Evolutionary conservation across 2,113 vertebrate species (phyloP).

Genomic region (Daboia siamensis): DNA sequence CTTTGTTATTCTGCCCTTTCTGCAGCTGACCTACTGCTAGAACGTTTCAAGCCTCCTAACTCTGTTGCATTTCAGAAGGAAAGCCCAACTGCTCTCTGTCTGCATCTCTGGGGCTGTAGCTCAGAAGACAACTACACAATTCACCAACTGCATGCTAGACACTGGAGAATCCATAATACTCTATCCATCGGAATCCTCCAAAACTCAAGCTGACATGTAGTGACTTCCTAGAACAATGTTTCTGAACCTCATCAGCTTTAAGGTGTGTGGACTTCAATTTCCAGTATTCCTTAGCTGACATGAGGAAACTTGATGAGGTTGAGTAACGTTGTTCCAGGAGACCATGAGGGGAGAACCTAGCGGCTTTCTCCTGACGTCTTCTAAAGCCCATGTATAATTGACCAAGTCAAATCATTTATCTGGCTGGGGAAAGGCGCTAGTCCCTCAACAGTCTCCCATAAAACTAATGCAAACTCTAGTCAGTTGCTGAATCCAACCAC

Average conservation of each 20-base stretch:
- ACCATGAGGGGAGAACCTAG: background rate
- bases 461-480: background rate
- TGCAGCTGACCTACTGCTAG: background rate
- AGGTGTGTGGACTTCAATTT: background rate
- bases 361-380: background rate
- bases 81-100: background rate
- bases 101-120: background rate
- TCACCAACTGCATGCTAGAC: background rate
- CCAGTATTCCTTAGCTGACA: background rate
- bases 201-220: background rate
- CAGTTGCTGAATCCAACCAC: background rate
- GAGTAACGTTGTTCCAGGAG: background rate
- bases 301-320: background rate
- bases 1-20: background rate
- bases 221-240: background rate
- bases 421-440: background rate
- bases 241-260: background rate
- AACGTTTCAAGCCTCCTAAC: background rate
- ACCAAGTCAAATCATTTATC: background rate
- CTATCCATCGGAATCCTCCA: background rate
- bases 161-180: background rate
- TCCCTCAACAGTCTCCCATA: background rate
- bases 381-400: background rate
- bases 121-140: background rate
- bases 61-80: background rate